Conservation (phyloP, 2,888 invertebrate species). For the Dryococelus australis region DNA sequence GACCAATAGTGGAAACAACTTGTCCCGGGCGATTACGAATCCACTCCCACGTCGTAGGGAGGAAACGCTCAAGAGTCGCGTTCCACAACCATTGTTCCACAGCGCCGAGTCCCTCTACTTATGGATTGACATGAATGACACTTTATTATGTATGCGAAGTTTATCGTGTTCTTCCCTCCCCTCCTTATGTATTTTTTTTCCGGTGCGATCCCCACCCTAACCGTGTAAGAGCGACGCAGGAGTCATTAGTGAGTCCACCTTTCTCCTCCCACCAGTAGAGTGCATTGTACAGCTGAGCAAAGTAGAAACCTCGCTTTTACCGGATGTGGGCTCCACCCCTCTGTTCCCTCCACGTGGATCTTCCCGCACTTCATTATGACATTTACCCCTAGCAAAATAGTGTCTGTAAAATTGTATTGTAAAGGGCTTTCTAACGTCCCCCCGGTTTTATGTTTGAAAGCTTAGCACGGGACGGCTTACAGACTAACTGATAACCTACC, state of each 20-base stretch:
- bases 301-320: neutral
- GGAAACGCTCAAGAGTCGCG: neutral
- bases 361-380: neutral
- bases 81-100: neutral
- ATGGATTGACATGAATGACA: slow-evolving; percentile 6
- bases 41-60: neutral
- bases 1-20: neutral
- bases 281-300: neutral
- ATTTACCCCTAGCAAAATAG: too few relatives aligned
- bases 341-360: neutral
- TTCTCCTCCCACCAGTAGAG: neutral
- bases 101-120: neutral
- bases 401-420: too few relatives aligned
- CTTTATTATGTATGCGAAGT: slow-evolving; percentile 16
- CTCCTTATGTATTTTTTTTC: neutral
- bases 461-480: too few relatives aligned
- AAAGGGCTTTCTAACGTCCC: too few relatives aligned
- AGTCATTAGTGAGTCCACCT: neutral
- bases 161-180: neutral
- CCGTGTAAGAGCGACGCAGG: neutral
- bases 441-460: too few relatives aligned
- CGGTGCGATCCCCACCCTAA: slow-evolving; percentile 1
- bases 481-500: too few relatives aligned
- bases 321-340: neutral
- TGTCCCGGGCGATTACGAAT: neutral